Evolutionary conservation across 2,888 invertebrate genomes (phyloP), one percentile per base, ranked within the genome.

Genomic region (Drosophila phalerata): DNA sequence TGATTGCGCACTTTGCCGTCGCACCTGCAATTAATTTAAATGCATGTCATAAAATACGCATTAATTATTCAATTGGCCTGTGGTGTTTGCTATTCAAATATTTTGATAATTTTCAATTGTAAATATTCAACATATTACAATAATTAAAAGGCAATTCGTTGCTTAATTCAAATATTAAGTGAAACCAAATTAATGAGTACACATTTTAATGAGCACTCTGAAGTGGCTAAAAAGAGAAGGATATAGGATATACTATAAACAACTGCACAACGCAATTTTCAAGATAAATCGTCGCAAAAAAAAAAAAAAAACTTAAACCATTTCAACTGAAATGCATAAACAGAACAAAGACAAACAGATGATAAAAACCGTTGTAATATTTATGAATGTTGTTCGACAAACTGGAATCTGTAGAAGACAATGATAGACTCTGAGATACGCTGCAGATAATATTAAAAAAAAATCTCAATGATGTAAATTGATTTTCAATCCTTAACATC

Each of bases 1-100:
- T 83, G 80, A 80, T 85, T 83, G 78, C 38, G 63, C 80, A 70
- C 51, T 88, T 77, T 45, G 61, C n/a, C 17, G 53, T 5, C 25
- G 17, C 38, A 53, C 48, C 52, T 47, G 47, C 37, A 79, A 88
- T 83, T 85, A 66, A 85, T 69, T 82, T 67, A 69, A 88, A 82
- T 82, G 52, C 52, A 8, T 48, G 53, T 68, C 88, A 80, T 80
- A 67, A 82, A 88, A 58, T 63, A 15, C 25, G 30, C 22, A 72
- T 85, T 69, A 74, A 74, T 67, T 83, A 80, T 82, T 69, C 43
- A 88, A 15, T 37, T 55, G 32, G 8, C 22, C 25, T 67, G 51
- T 42, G 30, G 55, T 22, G 25, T 25, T 43, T 2, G 5, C 17
- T 40, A 10, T 22, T 22, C 19, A 57, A 77, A 69, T 48, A 43